These are phyloP conservation scores for Penaeus japonicus DNA, from an alignment of 1,140 invertebrate species.

Conservation along the genomic window DNA sequence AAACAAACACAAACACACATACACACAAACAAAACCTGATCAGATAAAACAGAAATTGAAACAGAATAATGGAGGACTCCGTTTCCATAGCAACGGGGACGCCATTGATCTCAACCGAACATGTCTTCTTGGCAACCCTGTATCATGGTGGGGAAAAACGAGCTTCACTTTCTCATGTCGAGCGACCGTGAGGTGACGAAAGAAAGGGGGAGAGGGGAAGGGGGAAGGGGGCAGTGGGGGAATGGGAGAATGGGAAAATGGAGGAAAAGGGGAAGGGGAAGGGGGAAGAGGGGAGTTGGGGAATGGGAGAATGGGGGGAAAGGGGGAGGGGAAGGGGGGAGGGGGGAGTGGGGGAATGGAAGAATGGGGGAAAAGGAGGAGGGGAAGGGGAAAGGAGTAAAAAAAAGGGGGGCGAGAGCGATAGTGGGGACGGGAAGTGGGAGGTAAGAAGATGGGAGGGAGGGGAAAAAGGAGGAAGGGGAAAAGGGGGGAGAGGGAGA, in stretches of 20 bases:
- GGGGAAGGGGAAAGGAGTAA: neutral
- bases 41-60: too few species aligned
- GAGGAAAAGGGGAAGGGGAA: neutral
- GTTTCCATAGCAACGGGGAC: constrained; percentile 48
- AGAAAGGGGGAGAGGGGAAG: neutral
- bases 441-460: neutral
- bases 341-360: constrained; percentile 1
- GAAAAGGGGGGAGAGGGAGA: neutral
- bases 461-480: neutral
- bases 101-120: constrained; percentile 47
- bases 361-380: neutral
- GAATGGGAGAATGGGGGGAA: neutral
- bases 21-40: too few species aligned
- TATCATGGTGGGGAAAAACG: neutral
- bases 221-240: neutral
- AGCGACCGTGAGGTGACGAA: neutral
- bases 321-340: neutral
- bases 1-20: too few species aligned
- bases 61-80: constrained; percentile 13
- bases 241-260: neutral
- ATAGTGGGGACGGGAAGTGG: neutral
- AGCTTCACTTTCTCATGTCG: neutral
- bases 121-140: constrained; percentile 43
- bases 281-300: neutral
- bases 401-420: neutral